Base-by-base conservation (phyloP, 2,888 invertebrate species). In the Argyresthia goedartella region DNA sequence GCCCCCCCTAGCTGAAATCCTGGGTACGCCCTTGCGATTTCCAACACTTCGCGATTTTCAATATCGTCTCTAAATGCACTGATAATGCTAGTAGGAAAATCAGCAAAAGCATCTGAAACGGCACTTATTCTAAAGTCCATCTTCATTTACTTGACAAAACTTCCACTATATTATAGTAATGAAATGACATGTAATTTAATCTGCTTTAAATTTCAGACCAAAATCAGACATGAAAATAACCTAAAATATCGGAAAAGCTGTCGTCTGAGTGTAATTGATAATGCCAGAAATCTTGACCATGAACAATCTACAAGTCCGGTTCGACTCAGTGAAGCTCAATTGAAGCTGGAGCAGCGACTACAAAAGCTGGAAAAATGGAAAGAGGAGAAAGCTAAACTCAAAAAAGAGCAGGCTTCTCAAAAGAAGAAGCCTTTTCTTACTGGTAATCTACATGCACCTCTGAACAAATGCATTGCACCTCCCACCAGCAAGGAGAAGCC, bases 341-440 rank as follows among this genome's bases (percentile, higher is more conserved):
- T 57, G 10, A 81, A 80, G 55, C 55, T 65, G 1, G 73, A 77
- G 16, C 67, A 75, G 49, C 67, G 82, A 44, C 65, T 66, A 44
- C 68, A 74, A 53, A 79, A 79, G 55, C 58, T 86, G 1, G 73
- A 77, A 53, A 81, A 77, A 67, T 86, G 84, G 84, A 85, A 82
- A 56, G 67, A 70, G 49, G 81, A 82, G 35, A 86, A 77, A 53
- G 75, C 75, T n/a, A 76, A 74, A 53, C 69, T 71, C 52, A 82
- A 77, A 55, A 75, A 71, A 34, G 71, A 74, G 50, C 66, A 60
- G 0, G 71, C 72, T 0, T 53, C 64, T 1, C 62, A 69, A 3
- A 85, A 81, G 53, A 79, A 76, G 60, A 84, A 81, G 55, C 85
- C 86, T 0, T 86, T 86, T 61, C 11, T 82, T 1, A 58, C 69